phyloP scores from a whole-genome alignment of 1,140 invertebrate species.

The Arion vulgaris region DNA sequence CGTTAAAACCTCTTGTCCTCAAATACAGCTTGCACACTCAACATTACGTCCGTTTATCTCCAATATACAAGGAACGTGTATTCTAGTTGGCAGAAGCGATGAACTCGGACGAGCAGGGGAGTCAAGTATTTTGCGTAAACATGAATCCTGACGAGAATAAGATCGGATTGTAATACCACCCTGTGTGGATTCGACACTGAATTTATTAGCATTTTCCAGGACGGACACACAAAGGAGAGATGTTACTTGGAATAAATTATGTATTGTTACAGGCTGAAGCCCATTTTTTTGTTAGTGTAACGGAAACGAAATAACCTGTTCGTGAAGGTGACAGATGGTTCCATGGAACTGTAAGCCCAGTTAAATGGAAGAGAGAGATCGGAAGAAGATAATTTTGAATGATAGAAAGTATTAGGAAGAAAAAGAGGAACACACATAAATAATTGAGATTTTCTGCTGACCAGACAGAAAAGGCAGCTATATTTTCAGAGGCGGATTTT shows the following conservation, averaged over 20 bases:
- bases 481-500: neutral
- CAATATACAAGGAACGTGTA: too few relatives aligned
- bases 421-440: neutral
- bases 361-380: neutral
- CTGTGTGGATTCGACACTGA: neutral
- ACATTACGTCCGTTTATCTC: too few relatives aligned
- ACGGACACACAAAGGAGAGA: too few relatives aligned
- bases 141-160: neutral
- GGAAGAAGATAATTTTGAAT: neutral
- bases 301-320: neutral
- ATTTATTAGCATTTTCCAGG: neutral
- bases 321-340: neutral
- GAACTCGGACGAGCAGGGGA: neutral
- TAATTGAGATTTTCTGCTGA: neutral
- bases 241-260: neutral
- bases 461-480: neutral
- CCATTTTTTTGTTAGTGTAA: neutral
- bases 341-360: neutral
- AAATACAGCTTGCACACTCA: too few relatives aligned
- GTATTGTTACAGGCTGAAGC: neutral
- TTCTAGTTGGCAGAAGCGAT: neutral
- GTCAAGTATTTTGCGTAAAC: neutral
- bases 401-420: neutral
- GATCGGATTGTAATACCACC: neutral
- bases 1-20: too few relatives aligned